These are phyloP conservation scores for Zosterops lateralis DNA, from an alignment of 2,113 vertebrate genomes.

Conservation along the genomic window DNA sequence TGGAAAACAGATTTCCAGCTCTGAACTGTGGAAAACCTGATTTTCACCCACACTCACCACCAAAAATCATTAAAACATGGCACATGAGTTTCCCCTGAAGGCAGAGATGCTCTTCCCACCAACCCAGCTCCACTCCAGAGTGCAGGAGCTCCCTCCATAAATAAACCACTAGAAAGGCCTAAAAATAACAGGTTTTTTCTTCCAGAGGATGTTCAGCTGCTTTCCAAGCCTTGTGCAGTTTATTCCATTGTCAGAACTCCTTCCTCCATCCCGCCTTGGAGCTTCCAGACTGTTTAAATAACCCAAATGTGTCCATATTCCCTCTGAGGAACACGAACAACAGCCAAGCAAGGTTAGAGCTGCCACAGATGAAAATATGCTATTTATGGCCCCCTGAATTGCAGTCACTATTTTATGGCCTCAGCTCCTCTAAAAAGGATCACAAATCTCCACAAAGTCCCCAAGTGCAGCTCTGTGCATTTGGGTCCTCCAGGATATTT, in stretches of 20 bases:
- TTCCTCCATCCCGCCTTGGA: not conserved
- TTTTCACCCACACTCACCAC: not conserved
- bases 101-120: not conserved
- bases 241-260: not conserved
- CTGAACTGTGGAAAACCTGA: not conserved
- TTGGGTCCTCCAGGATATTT: slow-evolving; percentile 14
- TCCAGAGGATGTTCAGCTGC: not conserved
- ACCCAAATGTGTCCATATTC: not conserved
- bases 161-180: not conserved
- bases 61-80: not conserved
- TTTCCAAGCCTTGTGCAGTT: not conserved
- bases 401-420: not conserved
- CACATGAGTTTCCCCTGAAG: not conserved
- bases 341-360: not conserved
- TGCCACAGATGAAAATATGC: slow-evolving; percentile 5
- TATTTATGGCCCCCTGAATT: slow-evolving; percentile 16
- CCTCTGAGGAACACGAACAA: not conserved
- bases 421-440: not conserved
- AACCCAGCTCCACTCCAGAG: not conserved
- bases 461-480: not conserved
- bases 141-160: not conserved
- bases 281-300: not conserved
- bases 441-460: not conserved
- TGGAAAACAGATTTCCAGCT: not conserved
- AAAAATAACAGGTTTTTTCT: not conserved